These are phyloP conservation scores for Darwinula stevensoni DNA, from an alignment of 2,888 invertebrate species.

Conservation along the genomic window DNA sequence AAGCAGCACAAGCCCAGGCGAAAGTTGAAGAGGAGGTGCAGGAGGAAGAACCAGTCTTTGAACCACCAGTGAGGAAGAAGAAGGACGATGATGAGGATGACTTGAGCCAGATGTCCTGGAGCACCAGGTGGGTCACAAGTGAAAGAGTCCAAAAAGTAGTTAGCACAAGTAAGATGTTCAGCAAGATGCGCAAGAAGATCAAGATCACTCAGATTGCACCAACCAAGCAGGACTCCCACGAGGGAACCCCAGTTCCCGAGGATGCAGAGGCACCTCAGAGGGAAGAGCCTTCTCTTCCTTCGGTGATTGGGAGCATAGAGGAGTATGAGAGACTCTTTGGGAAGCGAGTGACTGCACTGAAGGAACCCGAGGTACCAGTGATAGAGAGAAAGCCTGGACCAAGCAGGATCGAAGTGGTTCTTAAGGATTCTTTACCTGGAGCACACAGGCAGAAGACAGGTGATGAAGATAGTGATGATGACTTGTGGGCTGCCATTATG, in stretches of 20 bases:
- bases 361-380: no score
- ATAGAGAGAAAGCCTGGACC: no score
- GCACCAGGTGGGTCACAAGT: constrained; percentile 12
- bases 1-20: neutral
- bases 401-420: no score
- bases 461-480: no score
- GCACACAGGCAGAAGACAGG: no score
- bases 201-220: no score
- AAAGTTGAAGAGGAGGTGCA: neutral
- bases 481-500: no score
- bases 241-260: constrained; percentile 7
- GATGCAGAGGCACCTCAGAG: constrained; percentile 4
- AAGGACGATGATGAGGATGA: neutral
- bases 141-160: constrained; percentile 12
- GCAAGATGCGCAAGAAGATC: constrained; percentile 11
- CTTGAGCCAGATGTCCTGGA: constrained; percentile 10
- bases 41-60: constrained; percentile 7
- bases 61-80: constrained; percentile 6
- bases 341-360: constrained; percentile 10
- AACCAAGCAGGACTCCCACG: constrained; percentile 7
- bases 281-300: constrained; percentile 3
- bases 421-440: no score
- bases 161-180: constrained; percentile 12
- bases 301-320: constrained; percentile 12
- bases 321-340: constrained; percentile 12